phyloP scores from a whole-genome alignment of 2,797 vertebrate species.

The Nannoperca australis region DNA sequence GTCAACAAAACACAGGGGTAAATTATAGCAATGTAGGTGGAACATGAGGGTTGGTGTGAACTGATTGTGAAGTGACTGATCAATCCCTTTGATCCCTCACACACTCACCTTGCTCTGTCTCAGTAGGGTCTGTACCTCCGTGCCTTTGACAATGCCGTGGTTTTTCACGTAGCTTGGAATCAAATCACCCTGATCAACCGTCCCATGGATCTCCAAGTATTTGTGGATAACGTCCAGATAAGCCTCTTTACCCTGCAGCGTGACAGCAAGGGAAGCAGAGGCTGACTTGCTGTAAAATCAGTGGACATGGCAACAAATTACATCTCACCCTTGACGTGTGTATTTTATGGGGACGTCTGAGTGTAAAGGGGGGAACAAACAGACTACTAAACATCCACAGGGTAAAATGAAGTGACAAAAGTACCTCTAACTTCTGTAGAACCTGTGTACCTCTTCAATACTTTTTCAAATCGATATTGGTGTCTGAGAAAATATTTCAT shows the following conservation, averaged over 20 bases:
- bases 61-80: not conserved
- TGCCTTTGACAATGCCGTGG: conserved; percentile 87
- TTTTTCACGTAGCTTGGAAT: conserved; percentile 90
- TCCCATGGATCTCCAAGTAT: conserved; percentile 89
- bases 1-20: not conserved
- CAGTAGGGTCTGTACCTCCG: conserved; percentile 87
- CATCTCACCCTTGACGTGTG: not conserved
- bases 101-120: conserved; percentile 88
- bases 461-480: not conserved
- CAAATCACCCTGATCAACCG: conserved; percentile 80
- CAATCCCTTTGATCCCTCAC: conserved; percentile 7
- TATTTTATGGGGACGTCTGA: not conserved
- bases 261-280: not conserved
- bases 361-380: not conserved
- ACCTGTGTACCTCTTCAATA: not conserved
- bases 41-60: not conserved
- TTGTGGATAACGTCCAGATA: conserved; percentile 90
- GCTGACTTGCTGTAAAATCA: not conserved
- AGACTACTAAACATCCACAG: not conserved
- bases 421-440: not conserved
- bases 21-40: not conserved
- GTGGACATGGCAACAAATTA: not conserved
- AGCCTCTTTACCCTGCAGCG: conserved; percentile 84
- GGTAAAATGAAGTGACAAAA: not conserved
- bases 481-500: not conserved